These are phyloP conservation scores for Callionymus lyra DNA, from an alignment of 2,113 vertebrate genomes.

Conservation along the genomic window DNA sequence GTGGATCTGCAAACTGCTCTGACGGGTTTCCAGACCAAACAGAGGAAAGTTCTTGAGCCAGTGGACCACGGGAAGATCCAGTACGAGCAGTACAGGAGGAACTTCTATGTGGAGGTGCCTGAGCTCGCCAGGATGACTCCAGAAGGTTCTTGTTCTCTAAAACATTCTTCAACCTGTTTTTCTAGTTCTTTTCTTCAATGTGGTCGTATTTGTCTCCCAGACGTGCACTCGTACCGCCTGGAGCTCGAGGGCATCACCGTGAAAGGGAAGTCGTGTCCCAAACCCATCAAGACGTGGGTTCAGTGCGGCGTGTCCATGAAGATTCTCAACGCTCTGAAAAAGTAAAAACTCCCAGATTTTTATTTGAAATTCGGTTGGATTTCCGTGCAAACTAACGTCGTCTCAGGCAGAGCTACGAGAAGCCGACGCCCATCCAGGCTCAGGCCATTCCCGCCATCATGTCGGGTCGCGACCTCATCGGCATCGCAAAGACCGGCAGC, in stretches of 20 bases:
- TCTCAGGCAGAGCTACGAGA: conserved; percentile 86
- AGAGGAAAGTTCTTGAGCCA: conserved; percentile 91
- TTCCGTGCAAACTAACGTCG: background rate
- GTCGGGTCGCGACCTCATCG: conserved; percentile 91
- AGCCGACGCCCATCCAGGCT: conserved; percentile 92
- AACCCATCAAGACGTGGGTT: conserved; percentile 97
- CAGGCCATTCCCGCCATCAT: conserved; percentile 97
- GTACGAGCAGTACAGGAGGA: conserved; percentile 90
- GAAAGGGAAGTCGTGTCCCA: conserved; percentile 95
- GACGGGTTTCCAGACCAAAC: conserved; percentile 96
- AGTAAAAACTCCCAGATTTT: conserved; percentile 65
- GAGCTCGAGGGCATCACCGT: conserved; percentile 92
- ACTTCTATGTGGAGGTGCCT: conserved; percentile 98
- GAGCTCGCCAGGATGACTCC: conserved; percentile 86
- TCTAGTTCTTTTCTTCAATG: background rate
- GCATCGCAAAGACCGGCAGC: conserved; percentile 96
- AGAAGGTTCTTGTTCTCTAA: conserved; percentile 69
- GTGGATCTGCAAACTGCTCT: conserved; percentile 95
- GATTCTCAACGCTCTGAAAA: conserved; percentile 88
- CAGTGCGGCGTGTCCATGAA: conserved; percentile 99
- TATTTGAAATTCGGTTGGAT: background rate
- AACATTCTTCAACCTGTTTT: background rate
- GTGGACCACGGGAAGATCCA: conserved; percentile 97
- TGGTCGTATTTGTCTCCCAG: too few relatives aligned
- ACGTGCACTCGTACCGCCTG: conserved; percentile 80